Base-by-base conservation (phyloP, 2,113 vertebrate genomes). In the Shinisaurus crocodilurus region DNA sequence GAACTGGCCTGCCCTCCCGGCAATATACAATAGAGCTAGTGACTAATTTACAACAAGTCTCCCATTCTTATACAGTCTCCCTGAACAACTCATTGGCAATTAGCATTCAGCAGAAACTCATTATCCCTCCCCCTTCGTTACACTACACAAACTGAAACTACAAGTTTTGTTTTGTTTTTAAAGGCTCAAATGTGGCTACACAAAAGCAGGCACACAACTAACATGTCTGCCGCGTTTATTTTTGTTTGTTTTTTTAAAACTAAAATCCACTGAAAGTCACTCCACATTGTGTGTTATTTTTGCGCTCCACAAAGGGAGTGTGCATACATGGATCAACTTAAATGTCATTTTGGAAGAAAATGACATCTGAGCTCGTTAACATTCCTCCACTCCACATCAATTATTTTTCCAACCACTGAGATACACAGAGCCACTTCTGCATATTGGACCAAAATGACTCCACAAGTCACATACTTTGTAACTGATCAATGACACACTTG, bases 341-440 rank as follows among this genome's bases (percentile, higher is more conserved):
- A 96, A 97, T 96, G 95, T 95, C 96, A 97, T 94, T 96, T 96
- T 97, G 94, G 96, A 96, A 95, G 92, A 94, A 74, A 79, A 91
- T 90, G 93, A 95, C 92, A 96, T 96, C 96, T 93, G 94, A 96
- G 96, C 97, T 97, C 96, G 96, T 98, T 97, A 98, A 98, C 94
- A 97, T 97, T 97, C 96, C 95, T 95, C 92, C 27, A 94, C 90
- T 96, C 96, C 94, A 95, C 90, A 96, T 96, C 93, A 96, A 95
- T 96, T 94, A 96, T 95, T 97, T 96, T 97, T 95, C 93, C 95
- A 96, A 94, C 91, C 93, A 93, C 93, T 95, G 94, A 93, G 89
- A 94, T 90, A 86, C 88, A 89, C 85, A 94, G 94, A 0, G 0
- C 90, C 94, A 95, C 90, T 95, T 95, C 90, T 95, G 93, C 91